Conservation (phyloP, 2,113 vertebrate species). For the Chloropsis hardwickii region DNA sequence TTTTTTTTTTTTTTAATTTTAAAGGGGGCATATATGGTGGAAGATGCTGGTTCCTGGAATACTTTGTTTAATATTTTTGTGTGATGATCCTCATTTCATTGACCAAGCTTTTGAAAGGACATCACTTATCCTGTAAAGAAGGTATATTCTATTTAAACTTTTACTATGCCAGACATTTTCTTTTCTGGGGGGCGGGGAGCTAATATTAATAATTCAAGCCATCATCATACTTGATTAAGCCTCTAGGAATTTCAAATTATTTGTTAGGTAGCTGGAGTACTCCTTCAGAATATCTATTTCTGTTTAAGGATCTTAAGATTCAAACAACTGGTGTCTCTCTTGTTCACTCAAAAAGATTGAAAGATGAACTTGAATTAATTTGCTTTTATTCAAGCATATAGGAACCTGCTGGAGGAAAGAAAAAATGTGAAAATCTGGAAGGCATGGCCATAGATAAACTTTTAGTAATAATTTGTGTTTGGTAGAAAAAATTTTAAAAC, state of each 20-base stretch:
- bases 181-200: rapidly evolving
- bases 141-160: too few species aligned
- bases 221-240: not conserved
- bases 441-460: not conserved
- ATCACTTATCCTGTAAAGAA: too few species aligned
- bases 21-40: not conserved
- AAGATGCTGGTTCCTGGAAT: not conserved
- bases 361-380: not conserved
- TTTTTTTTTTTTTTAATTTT: not conserved
- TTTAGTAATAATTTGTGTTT: not conserved
- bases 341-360: not conserved
- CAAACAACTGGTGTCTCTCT: not conserved
- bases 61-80: not conserved
- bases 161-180: not conserved
- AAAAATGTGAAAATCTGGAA: not conserved
- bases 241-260: not conserved
- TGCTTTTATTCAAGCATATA: not conserved
- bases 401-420: not conserved
- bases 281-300: not conserved
- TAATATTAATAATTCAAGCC: not conserved
- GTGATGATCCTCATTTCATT: not conserved
- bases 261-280: not conserved
- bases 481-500: not conserved
- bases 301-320: not conserved
- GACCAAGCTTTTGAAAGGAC: not conserved